Evolutionary conservation across 2,888 invertebrate species (phyloP).

Genomic region (Eurois occulta): DNA sequence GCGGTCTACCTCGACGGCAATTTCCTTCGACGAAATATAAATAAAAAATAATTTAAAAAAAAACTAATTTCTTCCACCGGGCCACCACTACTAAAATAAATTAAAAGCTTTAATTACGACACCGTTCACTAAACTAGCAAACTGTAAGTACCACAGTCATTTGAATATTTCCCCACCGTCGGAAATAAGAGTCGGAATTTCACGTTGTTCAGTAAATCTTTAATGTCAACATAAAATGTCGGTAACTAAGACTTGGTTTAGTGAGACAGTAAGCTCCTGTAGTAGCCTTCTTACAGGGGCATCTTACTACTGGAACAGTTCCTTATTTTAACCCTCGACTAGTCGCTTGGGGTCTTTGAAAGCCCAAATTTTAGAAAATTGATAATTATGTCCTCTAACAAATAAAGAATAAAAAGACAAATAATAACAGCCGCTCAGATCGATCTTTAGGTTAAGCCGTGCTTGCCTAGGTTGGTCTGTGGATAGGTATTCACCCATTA

Average conservation of each 20-base stretch:
- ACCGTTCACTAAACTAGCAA: constrained; percentile 19
- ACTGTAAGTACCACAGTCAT: constrained; percentile 64
- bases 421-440: too few species aligned
- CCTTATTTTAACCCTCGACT: not conserved
- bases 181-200: constrained; percentile 70
- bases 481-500: too few species aligned
- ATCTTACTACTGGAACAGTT: not conserved
- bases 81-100: not conserved
- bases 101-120: not conserved
- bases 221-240: constrained; percentile 65
- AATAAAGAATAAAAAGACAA: too few species aligned
- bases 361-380: not conserved
- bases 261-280: constrained; percentile 33
- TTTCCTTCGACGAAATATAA: too few species aligned
- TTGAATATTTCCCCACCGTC: constrained; percentile 71
- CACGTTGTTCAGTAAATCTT: constrained; percentile 71
- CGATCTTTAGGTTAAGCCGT: too few species aligned
- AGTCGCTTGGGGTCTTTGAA: not conserved
- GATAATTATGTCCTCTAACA: not conserved
- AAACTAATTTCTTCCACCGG: too few species aligned
- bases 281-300: not conserved
- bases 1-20: too few species aligned
- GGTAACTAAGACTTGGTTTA: constrained; percentile 56
- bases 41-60: too few species aligned
- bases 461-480: too few species aligned